Evolutionary conservation across 2,888 invertebrate species (phyloP), one percentile per base, ranked within the genome.

Genomic region (Diachrysia chrysitis): DNA sequence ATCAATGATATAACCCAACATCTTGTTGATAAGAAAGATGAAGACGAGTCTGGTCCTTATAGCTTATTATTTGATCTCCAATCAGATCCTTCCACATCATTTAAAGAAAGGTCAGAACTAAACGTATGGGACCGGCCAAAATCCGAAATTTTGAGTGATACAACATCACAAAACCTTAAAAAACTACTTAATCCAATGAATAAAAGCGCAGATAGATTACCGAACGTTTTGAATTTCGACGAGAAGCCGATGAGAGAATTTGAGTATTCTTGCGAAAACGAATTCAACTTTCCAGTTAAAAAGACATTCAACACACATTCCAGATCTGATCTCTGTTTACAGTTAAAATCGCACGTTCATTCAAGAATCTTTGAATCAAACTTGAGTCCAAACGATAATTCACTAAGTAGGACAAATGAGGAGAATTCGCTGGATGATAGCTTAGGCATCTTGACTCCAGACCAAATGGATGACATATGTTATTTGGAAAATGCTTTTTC

Each of bases 371-470:
- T 89, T 76, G 95, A 95, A 84, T 83, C 90, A 65, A 94, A 93
- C 75, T 82, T 89, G 76, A 95, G 94, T 84, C 95, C 95, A 58
- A 95, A 92, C 82, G 95, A 95, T 64, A 95, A 92, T 78, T 95
- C 95, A 53, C 72, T 92, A 58, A 94, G 88, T 73, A 92, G 92
- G 86, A 90, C 94, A 59, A 96, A 96, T 85, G 98, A 98, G 89
- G 97, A 98, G 87, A 97, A 97, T 88, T 98, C 98, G 1, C 96
- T 98, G 82, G 98, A 98, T 85, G 98, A 98, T 87, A 98, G 98
- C 83, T 94, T 98, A 81, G 98, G 98, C 6, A 98, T 98, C 83
- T 94, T 98, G 73, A 98, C 98, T 12, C 98, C 98, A 0, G 98
- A 98, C 92, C 98, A 98, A 92, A 98, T 98, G 98, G 97, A 97